These are phyloP conservation scores for Procambarus virginalis DNA, from an alignment of 1,140 invertebrate genomes.

Conservation along the genomic window DNA sequence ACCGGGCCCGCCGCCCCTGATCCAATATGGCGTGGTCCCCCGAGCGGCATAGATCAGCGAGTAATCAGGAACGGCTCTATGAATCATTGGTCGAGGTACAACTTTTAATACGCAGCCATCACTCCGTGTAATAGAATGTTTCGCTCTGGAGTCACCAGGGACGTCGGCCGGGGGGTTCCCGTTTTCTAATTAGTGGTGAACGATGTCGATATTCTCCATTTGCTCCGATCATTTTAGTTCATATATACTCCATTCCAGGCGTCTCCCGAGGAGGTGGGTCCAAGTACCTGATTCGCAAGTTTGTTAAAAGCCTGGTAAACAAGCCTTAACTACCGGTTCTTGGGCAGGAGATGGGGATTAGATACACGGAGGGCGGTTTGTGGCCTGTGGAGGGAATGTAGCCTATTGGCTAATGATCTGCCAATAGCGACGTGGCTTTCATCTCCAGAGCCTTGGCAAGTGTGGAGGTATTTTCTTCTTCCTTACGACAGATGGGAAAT, in stretches of 20 bases:
- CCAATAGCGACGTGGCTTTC: conserved; percentile 12
- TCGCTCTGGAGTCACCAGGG: conserved; percentile 43
- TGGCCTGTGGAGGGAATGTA: background rate
- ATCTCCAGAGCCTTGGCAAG: background rate
- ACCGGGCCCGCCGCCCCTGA: conserved; percentile 56
- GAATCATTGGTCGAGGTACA: conserved; percentile 60
- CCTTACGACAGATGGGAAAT: background rate
- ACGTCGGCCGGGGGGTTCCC: background rate
- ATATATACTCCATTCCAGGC: background rate
- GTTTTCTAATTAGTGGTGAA: conserved; percentile 46
- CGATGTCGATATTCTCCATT: background rate
- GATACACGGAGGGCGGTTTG: background rate
- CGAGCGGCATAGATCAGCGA: conserved; percentile 60
- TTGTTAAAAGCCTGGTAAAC: background rate
- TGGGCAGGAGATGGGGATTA: background rate
- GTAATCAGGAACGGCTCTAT: conserved; percentile 61
- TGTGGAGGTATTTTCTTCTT: conserved; percentile 15
- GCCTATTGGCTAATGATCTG: conserved; percentile 12
- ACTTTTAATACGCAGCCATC: conserved; percentile 65
- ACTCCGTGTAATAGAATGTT: conserved; percentile 65
- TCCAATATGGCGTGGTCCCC: conserved; percentile 63
- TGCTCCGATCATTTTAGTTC: background rate
- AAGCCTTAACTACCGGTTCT: background rate
- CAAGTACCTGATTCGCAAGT: background rate
- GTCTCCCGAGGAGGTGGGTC: background rate